Conservation (phyloP, 2,797 vertebrate genomes). For the Protonibea diacanthus region DNA sequence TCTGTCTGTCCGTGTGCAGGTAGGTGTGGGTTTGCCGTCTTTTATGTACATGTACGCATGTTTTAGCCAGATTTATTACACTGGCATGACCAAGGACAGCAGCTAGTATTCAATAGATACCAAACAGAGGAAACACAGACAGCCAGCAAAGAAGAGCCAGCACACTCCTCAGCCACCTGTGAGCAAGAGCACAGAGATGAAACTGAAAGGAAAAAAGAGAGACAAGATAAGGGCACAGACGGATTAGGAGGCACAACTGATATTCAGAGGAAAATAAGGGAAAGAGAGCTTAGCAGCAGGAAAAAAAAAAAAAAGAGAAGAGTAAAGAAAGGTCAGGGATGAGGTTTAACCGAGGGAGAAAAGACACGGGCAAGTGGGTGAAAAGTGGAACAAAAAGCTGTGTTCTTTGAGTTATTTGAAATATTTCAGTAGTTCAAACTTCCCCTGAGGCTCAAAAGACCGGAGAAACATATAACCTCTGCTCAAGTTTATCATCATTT, state of each 20-base stretch:
- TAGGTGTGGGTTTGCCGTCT: slow-evolving; percentile 23
- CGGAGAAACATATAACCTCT: slow-evolving; percentile 42
- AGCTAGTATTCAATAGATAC: slow-evolving; percentile 58
- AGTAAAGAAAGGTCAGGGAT: slow-evolving; percentile 59
- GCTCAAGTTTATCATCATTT: slow-evolving; percentile 44
- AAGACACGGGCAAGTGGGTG: slow-evolving; percentile 28
- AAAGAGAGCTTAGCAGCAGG: slow-evolving; percentile 32
- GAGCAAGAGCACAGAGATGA: slow-evolving; percentile 44
- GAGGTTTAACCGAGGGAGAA: slow-evolving; percentile 46
- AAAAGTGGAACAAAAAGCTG: slow-evolving; percentile 50
- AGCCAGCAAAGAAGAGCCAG: slow-evolving; percentile 31
- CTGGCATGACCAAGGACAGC: slow-evolving; percentile 58
- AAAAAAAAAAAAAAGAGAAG: slow-evolving; percentile 11
- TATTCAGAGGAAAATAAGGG: slow-evolving; percentile 59
- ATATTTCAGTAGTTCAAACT: slow-evolving; percentile 52
- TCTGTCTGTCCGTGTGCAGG: slow-evolving; percentile 30
- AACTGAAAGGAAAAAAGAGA: slow-evolving; percentile 15
- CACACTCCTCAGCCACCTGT: slow-evolving; percentile 57
- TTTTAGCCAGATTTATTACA: slow-evolving; percentile 42
- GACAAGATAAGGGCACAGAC: slow-evolving; percentile 57
- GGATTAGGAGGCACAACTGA: slow-evolving; percentile 59
- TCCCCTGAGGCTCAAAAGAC: slow-evolving; percentile 40
- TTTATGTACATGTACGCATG: slow-evolving; percentile 5
- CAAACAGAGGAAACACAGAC: slow-evolving; percentile 46
- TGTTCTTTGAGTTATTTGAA: slow-evolving; percentile 53